Base-by-base conservation (phyloP, 2,888 invertebrate species). In the Sycophila texana region DNA sequence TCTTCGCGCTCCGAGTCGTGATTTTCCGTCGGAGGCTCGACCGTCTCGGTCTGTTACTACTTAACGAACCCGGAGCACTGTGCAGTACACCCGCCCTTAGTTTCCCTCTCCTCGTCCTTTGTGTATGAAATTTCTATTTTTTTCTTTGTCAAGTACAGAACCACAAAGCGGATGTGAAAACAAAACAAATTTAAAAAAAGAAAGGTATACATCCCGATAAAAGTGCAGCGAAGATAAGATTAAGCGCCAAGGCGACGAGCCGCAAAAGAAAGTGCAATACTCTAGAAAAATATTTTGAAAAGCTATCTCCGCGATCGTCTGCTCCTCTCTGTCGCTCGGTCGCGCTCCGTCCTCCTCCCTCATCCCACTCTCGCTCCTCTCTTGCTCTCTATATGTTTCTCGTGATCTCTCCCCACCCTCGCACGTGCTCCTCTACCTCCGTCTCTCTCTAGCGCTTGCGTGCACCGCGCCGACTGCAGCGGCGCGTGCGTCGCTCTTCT, bases 401-500 rank as follows among this genome's bases (percentile, higher is more conserved):
- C 63, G 51, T 13, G 55, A 60, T 61, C 14, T 77, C 63, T 49
- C 51, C 61, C 57, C 49, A 30, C 65, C 63, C 61, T 26, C 47
- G 51, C 10, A n/a, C 58, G 22, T 13, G 16, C 30, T 26, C 63
- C 51, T 51, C 49, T 61, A 14, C 51, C 65, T 57, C 72, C 47
- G 18, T 63, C 51, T 73, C 53, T 53, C 47, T 67, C 73, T 72
- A 47, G 68, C 80, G 82, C 74, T 71, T 58, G 83, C 83, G 84
- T 82, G 71, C 82, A 47, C 82, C 83, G 79, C 83, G 83, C 85
- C 85, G 84, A 84, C 82, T 83, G 83, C 75, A 79, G 74, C 67
- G 73, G 82, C 83, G 83, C 66, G 55, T 47, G n/a, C 51, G 20
- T 67, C 26, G 53, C 16, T 60, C 53, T 18, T 22, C 39, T 26